Percentiles rank a stretch among this genome's conserved stretches.
Evolutionary conservation across 2,113 vertebrate genomes (phyloP).

Genomic region (Leptobrachium leishanense): DNA sequence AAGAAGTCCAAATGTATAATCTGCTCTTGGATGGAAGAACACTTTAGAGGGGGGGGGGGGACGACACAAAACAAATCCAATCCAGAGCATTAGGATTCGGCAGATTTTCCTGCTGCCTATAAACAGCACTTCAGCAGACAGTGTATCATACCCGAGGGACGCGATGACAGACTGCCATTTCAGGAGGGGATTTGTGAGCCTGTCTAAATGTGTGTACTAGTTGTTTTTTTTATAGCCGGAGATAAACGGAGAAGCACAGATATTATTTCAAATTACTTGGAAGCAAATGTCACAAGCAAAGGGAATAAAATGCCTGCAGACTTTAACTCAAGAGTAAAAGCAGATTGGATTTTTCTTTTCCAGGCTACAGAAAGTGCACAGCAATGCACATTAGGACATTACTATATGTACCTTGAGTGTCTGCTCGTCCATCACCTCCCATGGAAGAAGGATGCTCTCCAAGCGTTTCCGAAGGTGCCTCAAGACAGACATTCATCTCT

Average conservation of each 20-base stretch:
- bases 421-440: no score
- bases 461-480: no score
- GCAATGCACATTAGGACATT: no score
- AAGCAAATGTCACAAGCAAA: neutral
- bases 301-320: no score
- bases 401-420: no score
- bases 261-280: neutral
- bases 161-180: conserved; percentile 26
- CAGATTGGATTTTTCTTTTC: no score
- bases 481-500: no score
- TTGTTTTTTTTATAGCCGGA: neutral
- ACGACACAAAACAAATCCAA: neutral
- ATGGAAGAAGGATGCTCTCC: no score
- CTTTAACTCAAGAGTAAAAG: no score
- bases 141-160: conserved; percentile 17
- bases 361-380: no score
- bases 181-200: conserved; percentile 10
- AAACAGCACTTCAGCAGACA: conserved; percentile 22
- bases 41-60: no score
- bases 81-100: conserved; percentile 22
- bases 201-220: neutral
- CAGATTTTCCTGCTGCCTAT: conserved; percentile 20
- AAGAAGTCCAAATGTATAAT: neutral
- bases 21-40: no score
- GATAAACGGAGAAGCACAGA: neutral